Conservation (phyloP, 2,113 vertebrate genomes). For the Mormyrus iriodes region DNA sequence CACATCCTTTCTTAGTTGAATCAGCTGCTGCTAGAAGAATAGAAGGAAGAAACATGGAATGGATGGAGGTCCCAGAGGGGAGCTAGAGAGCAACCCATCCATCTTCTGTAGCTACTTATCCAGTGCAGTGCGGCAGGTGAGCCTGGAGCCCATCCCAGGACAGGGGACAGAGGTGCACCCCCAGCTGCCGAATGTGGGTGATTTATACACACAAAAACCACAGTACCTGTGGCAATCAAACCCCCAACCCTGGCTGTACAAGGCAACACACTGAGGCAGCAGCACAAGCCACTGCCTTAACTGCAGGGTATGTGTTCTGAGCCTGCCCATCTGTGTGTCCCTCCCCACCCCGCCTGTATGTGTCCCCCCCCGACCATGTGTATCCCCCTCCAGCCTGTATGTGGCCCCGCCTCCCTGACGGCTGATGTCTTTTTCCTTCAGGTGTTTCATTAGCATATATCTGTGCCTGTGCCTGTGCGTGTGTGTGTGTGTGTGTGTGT, state of each 20-base stretch:
- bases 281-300: too few relatives aligned
- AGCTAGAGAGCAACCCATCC: not conserved
- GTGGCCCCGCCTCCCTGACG: slow-evolving; percentile 34
- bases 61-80: not conserved
- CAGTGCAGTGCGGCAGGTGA: not conserved
- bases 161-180: not conserved
- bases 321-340: not conserved
- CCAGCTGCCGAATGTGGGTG: not conserved
- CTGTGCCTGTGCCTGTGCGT: slow-evolving; percentile 34
- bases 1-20: not conserved
- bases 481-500: not conserved
- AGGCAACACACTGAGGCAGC: not conserved
- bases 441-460: slow-evolving; percentile 44
- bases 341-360: not conserved
- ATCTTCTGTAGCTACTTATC: not conserved
- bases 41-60: not conserved
- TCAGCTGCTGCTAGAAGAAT: not conserved
- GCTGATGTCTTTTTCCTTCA: slow-evolving; percentile 48
- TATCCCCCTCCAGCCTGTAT: not conserved
- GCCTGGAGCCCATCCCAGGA: not conserved
- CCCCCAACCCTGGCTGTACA: not conserved
- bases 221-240: not conserved
- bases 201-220: not conserved
- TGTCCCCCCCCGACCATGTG: not conserved
- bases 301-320: slow-evolving; percentile 10